These are phyloP conservation scores for Dryomyza anilis DNA, from an alignment of 2,888 invertebrate genomes.

Conservation along the genomic window DNA sequence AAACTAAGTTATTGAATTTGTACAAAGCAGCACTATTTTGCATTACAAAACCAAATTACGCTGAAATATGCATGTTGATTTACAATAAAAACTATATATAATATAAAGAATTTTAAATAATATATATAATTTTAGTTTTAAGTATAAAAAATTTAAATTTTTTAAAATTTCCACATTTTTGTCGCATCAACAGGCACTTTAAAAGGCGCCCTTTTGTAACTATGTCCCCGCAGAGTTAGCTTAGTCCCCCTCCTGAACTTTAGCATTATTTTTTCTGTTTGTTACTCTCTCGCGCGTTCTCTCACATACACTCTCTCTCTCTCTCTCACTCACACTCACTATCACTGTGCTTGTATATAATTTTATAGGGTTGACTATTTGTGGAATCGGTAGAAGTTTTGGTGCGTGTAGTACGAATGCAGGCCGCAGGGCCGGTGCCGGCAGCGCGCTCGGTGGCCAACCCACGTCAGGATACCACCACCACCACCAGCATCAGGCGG, in stretches of 20 bases:
- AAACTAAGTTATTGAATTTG: slow-evolving; percentile 9
- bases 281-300: background rate
- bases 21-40: slow-evolving; percentile 9
- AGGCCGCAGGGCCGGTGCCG: slow-evolving; percentile 50
- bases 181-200: slow-evolving; percentile 12
- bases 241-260: background rate
- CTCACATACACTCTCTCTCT: slow-evolving; percentile 15
- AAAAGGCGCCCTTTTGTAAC: background rate
- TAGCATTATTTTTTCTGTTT: background rate
- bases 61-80: too few species aligned
- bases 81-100: too few species aligned
- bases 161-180: too few species aligned
- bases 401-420: slow-evolving; percentile 57
- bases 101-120: too few species aligned
- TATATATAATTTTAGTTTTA: too few species aligned
- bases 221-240: too few species aligned
- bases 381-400: slow-evolving; percentile 62
- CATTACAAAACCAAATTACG: background rate
- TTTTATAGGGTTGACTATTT: slow-evolving; percentile 61
- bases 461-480: slow-evolving; percentile 55
- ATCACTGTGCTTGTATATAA: slow-evolving; percentile 43
- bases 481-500: too few species aligned
- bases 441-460: slow-evolving; percentile 47
- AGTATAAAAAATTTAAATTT: too few species aligned
- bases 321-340: too few species aligned